These are phyloP conservation scores for Pelobates cultripes DNA, from an alignment of 2,797 vertebrate genomes.

Conservation along the genomic window DNA sequence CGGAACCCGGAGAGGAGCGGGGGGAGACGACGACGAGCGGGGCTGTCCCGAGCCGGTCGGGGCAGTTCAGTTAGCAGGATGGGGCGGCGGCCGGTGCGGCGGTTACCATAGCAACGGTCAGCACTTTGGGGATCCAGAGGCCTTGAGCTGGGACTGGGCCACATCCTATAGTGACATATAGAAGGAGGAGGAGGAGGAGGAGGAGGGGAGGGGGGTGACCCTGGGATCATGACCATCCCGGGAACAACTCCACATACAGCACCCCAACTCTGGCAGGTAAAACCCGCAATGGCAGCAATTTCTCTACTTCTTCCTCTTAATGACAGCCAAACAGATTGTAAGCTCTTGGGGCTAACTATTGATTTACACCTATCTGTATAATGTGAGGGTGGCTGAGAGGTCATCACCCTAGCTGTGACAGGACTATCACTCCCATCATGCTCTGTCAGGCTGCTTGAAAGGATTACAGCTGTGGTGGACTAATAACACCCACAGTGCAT, in stretches of 20 bases:
- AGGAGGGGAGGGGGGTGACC: neutral
- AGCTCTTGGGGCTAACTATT: neutral
- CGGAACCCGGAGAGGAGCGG: neutral
- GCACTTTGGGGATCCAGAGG: neutral
- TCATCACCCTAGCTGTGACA: too few relatives aligned
- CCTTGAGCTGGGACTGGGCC: neutral
- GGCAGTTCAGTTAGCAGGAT: slow-evolving; percentile 1
- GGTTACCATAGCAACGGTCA: neutral
- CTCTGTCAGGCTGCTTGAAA: too few relatives aligned
- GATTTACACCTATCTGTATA: too few relatives aligned
- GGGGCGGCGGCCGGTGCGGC: slow-evolving; percentile 6
- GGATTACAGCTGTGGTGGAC: too few relatives aligned
- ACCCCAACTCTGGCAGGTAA: neutral
- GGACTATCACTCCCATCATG: too few relatives aligned
- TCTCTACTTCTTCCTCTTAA: neutral
- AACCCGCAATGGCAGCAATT: neutral
- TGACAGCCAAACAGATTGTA: neutral
- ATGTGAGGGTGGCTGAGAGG: too few relatives aligned
- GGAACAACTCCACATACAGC: neutral
- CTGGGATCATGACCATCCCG: slow-evolving; percentile 1
- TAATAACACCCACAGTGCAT: too few relatives aligned
- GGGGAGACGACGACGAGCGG: neutral
- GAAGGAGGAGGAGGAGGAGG: too few relatives aligned
- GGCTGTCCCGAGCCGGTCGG: neutral
- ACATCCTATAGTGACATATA: neutral